Percentiles rank a stretch among this genome's conserved stretches.
Evolutionary conservation across 2,797 vertebrate genomes (phyloP).

Genomic region (Argentina silus): DNA sequence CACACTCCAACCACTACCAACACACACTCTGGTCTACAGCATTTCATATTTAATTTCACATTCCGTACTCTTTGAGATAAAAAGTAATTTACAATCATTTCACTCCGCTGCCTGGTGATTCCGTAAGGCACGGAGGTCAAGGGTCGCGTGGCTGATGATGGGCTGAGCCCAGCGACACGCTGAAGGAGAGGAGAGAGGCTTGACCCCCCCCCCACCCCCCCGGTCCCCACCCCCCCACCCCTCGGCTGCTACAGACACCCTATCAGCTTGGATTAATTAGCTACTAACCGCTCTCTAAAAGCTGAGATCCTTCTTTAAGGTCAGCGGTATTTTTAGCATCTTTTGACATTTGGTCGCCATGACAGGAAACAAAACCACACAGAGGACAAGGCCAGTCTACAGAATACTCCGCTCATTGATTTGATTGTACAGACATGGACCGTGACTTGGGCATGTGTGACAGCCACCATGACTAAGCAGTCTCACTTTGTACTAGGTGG

Average conservation of each 20-base stretch:
- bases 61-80: neutral
- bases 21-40: no score
- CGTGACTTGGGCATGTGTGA: neutral
- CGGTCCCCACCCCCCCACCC: no score
- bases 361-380: slow-evolving; percentile 20
- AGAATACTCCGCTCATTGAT: neutral
- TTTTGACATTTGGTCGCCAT: slow-evolving; percentile 37
- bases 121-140: no score
- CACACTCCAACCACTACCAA: no score
- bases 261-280: slow-evolving; percentile 37
- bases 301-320: slow-evolving; percentile 19
- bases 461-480: no score
- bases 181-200: no score
- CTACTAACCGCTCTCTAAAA: slow-evolving; percentile 21
- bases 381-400: slow-evolving; percentile 2
- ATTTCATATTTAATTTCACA: neutral
- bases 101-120: no score
- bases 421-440: neutral
- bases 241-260: slow-evolving; percentile 7
- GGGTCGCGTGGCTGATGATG: no score
- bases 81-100: neutral
- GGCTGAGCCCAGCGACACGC: no score
- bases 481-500: neutral
- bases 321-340: slow-evolving; percentile 40
- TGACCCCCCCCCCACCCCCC: no score